Conservation (phyloP, 1,140 invertebrate species). For the Diorhabda elongata region DNA sequence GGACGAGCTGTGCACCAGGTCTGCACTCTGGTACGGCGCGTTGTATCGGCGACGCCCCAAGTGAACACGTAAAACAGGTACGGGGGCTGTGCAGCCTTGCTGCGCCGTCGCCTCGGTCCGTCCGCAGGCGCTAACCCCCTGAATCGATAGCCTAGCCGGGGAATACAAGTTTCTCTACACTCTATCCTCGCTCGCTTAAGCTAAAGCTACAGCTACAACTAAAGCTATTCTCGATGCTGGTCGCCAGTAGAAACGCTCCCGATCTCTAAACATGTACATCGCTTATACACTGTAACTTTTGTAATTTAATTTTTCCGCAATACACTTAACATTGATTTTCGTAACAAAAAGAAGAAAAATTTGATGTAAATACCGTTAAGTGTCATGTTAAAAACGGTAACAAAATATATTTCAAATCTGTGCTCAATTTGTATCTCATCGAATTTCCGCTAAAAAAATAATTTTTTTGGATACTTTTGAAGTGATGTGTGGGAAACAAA, state of each 20-base stretch:
- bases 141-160: constrained; percentile 38
- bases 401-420: too few species aligned
- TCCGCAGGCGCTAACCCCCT: constrained; percentile 11
- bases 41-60: constrained; percentile 40
- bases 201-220: neutral
- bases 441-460: too few species aligned
- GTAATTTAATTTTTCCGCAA: too few species aligned
- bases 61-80: constrained; percentile 37
- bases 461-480: too few species aligned
- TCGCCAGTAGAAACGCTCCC: neutral
- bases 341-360: too few species aligned
- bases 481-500: too few species aligned
- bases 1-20: constrained; percentile 6
- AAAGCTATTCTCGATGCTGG: neutral
- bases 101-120: constrained; percentile 21
- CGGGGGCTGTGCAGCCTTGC: constrained; percentile 37
- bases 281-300: too few species aligned
- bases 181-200: neutral
- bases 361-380: too few species aligned
- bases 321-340: too few species aligned
- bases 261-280: neutral
- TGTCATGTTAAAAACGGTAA: too few species aligned
- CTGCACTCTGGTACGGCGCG: constrained; percentile 19
- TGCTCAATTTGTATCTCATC: too few species aligned
- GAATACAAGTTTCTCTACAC: constrained; percentile 25